Evolutionary conservation across 2,113 vertebrate genomes (phyloP).

Genomic region (Mastomys natalensis): DNA sequence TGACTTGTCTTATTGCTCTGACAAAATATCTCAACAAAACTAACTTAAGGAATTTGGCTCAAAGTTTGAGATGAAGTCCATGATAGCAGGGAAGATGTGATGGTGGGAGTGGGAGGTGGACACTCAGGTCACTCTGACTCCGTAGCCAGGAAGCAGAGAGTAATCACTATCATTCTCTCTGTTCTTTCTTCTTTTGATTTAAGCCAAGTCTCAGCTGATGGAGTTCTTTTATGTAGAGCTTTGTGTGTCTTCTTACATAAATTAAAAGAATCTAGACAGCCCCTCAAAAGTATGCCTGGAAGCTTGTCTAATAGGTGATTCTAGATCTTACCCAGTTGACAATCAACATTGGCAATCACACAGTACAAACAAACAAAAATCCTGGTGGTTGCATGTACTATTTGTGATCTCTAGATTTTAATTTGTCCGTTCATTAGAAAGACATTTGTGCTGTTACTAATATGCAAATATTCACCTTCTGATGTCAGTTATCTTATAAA

Average conservation of each 20-base stretch:
- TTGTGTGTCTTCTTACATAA: neutral
- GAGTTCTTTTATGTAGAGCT: neutral
- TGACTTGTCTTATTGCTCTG: neutral
- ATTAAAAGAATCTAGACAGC: neutral
- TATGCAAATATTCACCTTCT: neutral
- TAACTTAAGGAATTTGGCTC: neutral
- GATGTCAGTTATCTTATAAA: constrained; percentile 17
- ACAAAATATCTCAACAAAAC: neutral
- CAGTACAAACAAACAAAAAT: neutral
- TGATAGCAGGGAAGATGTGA: neutral
- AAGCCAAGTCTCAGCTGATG: neutral
- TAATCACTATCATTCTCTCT: neutral
- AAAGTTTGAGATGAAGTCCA: neutral
- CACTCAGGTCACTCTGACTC: neutral
- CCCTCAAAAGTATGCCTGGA: neutral
- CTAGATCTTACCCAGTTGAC: neutral
- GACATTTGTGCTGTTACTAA: neutral
- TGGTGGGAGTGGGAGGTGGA: too few relatives aligned
- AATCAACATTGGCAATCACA: neutral
- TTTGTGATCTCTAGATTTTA: neutral
- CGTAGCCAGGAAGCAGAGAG: neutral
- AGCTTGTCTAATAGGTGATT: neutral
- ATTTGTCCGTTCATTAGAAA: neutral
- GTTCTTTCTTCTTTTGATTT: neutral
- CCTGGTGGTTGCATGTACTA: neutral